These are phyloP conservation scores for Ciona savignyi DNA, from an alignment of 23 tunicate genomes.

Conservation along the genomic window DNA sequence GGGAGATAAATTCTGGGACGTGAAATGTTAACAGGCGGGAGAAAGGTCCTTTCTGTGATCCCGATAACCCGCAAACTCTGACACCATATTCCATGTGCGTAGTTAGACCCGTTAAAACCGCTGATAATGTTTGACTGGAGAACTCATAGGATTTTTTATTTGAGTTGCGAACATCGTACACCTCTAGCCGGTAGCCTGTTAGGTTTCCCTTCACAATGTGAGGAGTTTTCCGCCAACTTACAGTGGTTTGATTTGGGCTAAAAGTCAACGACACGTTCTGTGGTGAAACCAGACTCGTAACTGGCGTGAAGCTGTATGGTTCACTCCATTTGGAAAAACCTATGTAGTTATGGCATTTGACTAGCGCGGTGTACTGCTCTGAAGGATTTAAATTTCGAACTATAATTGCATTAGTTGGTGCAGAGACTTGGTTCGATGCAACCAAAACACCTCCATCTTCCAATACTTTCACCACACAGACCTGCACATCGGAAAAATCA, in stretches of 20 bases:
- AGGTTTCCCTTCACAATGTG: not conserved
- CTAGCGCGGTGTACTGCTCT: not conserved
- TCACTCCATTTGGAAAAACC: not conserved
- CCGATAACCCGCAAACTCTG: not conserved
- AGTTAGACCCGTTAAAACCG: not conserved
- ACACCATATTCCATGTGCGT: not conserved
- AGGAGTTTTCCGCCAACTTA: not conserved
- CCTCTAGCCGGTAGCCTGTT: not conserved
- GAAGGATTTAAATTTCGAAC: not conserved
- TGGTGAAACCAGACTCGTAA: not conserved
- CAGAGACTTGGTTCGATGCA: not conserved
- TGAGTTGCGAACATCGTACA: not conserved
- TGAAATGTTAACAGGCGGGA: not conserved
- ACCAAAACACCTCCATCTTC: not conserved
- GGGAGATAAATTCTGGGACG: not conserved
- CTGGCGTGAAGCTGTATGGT: not conserved
- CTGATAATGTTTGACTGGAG: not conserved
- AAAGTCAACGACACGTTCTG: not conserved
- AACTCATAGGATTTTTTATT: not conserved
- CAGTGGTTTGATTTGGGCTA: not conserved
- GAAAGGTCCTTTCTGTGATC: not conserved
- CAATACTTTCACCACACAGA: not conserved
- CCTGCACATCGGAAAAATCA: not conserved
- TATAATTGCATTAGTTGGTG: not conserved
- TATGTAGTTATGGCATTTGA: not conserved